These are phyloP conservation scores for Melipona bicolor DNA, from an alignment of 2,888 invertebrate genomes.

Conservation along the genomic window DNA sequence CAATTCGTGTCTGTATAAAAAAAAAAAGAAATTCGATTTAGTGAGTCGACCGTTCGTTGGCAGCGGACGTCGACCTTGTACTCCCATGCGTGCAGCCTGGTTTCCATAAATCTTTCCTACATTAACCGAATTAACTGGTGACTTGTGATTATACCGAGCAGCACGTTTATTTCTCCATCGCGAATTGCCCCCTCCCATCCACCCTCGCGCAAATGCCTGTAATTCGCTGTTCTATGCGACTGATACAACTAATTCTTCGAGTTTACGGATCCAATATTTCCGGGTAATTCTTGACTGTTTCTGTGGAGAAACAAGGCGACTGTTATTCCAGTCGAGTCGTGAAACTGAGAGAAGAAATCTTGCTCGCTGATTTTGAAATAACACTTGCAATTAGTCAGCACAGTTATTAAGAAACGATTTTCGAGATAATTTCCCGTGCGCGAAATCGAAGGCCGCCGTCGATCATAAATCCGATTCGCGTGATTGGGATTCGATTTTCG, in stretches of 20 bases:
- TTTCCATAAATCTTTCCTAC: slow-evolving; percentile 41
- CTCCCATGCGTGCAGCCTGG: background rate
- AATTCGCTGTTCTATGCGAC: background rate
- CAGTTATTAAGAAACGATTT: too few species aligned
- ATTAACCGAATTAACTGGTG: slow-evolving; percentile 47
- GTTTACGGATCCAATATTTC: background rate
- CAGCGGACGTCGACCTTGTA: slow-evolving; percentile 39
- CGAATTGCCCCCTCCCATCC: background rate
- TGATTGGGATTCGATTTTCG: background rate
- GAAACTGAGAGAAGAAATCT: too few species aligned
- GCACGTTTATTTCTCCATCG: slow-evolving; percentile 35
- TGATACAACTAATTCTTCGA: background rate
- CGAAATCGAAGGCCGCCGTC: too few species aligned
- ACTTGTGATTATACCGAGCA: slow-evolving; percentile 34
- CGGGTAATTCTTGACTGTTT: background rate
- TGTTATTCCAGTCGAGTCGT: too few species aligned
- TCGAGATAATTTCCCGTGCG: too few species aligned
- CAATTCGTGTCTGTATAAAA: too few species aligned
- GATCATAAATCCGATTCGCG: too few species aligned
- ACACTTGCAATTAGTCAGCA: too few species aligned
- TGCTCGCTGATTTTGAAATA: too few species aligned
- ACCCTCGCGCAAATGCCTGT: background rate
- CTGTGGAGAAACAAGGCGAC: too few species aligned
- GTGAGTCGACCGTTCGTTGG: slow-evolving; percentile 29
- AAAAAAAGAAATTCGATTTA: background rate